A percentile compares a stretch with the other conserved stretches of the same genome.
phyloP scores from a whole-genome alignment of 2,888 invertebrate species.

The Ormyrus labotus region DNA sequence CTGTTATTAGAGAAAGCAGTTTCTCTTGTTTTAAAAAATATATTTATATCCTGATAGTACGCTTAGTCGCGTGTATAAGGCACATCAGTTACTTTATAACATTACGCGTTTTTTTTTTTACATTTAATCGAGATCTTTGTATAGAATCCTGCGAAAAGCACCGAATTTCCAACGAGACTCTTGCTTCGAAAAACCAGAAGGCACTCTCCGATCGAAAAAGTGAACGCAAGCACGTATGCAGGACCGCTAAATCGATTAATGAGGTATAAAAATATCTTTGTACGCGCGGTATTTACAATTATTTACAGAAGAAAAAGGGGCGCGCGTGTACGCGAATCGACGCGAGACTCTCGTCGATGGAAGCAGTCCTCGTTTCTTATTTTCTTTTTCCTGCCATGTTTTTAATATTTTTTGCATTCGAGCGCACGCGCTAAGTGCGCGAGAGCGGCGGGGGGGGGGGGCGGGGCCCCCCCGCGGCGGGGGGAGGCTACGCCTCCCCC shows the following conservation, averaged over 20 bases:
- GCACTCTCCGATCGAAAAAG: too few species aligned
- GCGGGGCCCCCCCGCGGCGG: slow-evolving; percentile 4
- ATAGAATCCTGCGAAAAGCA: slow-evolving; percentile 29
- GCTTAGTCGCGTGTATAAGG: slow-evolving; percentile 48
- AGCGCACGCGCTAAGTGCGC: too few species aligned
- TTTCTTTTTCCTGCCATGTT: too few species aligned
- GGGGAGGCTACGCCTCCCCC: slow-evolving; percentile 15
- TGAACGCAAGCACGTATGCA: not conserved
- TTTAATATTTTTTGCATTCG: too few species aligned
- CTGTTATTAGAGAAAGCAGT: slow-evolving; percentile 49
- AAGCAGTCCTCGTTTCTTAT: not conserved
- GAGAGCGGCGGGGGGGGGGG: too few species aligned
- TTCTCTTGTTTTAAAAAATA: slow-evolving; percentile 28
- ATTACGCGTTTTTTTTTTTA: slow-evolving; percentile 4
- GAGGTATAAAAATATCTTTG: slow-evolving; percentile 57
- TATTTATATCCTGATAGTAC: not conserved
- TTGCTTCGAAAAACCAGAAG: too few species aligned
- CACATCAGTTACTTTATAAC: slow-evolving; percentile 50
- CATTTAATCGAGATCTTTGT: slow-evolving; percentile 32
- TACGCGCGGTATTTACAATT: slow-evolving; percentile 58
- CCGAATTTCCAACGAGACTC: slow-evolving; percentile 11
- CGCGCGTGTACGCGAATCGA: not conserved
- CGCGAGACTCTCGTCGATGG: slow-evolving; percentile 4
- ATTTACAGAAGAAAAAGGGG: slow-evolving; percentile 56
- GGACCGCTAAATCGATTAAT: slow-evolving; percentile 44